Evolutionary conservation across 2,797 vertebrate species (phyloP).

Genomic region (Limnodromus scolopaceus): DNA sequence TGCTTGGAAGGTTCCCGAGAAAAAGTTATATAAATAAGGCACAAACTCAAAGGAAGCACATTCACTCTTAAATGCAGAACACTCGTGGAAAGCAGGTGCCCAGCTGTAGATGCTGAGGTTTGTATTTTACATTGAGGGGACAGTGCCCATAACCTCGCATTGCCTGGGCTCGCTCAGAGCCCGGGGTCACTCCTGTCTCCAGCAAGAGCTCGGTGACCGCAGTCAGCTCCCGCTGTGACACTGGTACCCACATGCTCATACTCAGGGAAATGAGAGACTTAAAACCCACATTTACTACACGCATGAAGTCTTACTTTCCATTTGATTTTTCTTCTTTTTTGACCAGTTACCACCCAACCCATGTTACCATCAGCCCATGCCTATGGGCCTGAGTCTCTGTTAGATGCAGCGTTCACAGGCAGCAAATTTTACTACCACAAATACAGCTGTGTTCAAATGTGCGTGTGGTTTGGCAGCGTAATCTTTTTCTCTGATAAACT

Average conservation of each 20-base stretch:
- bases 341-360: not conserved
- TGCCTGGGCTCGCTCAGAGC: not conserved
- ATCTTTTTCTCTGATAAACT: constrained; percentile 19
- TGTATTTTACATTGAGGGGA: not conserved
- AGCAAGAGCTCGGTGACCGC: not conserved
- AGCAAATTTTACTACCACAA: not conserved
- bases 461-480: not conserved
- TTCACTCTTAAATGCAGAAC: not conserved
- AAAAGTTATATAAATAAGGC: not conserved
- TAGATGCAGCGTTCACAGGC: not conserved
- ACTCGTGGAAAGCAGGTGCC: not conserved
- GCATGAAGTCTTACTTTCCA: not conserved
- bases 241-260: accelerated
- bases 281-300: not conserved
- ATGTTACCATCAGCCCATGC: not conserved
- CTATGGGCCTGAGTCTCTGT: not conserved
- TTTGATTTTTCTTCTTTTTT: not conserved
- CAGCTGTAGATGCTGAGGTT: not conserved
- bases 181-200: not conserved
- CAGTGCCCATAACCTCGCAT: not conserved
- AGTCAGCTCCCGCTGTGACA: accelerated
- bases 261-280: not conserved
- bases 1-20: not conserved
- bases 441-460: not conserved
- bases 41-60: not conserved